Evolutionary conservation across 2,113 vertebrate genomes (phyloP), one percentile per base, ranked within the genome.

Genomic region (Alaudala cheleensis): DNA sequence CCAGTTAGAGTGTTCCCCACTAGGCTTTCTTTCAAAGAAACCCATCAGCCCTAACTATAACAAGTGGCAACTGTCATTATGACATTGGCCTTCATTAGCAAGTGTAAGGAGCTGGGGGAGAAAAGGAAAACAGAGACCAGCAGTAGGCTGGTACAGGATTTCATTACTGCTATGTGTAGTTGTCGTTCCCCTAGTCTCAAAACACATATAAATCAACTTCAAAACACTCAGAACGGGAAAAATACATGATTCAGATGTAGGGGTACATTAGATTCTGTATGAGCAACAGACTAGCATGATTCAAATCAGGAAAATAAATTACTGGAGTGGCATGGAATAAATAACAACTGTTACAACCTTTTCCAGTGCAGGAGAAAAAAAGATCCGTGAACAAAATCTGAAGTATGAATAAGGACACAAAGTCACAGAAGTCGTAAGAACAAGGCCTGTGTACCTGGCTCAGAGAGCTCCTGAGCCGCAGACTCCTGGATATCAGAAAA

Each of bases 21-120:
- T 31, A 65, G 87, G 54, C 73, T 60, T 79, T 57, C 70, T 79
- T 92, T 85, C 58, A 85, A 87, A 87, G 73, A 76, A 93, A 80
- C 18, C 61, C 45, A 77, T 80, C 61, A 82, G 66, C 37, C 34
- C 40, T 54, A 69, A 72, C 71, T 50, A 24, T 50, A 88, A 79
- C 31, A 84, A 91, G 81, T 34, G 34, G 84, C 37, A 91, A 87
- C 2, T 80, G 70, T 13, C 70, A 76, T 47, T 42, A 83, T 34
- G 57, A 34, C 21, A 26, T 7, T 37, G 31, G 74, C 33, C 54
- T 70, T 54, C 71, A 72, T 58, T 54, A 31, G 9, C 45, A 69
- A 1, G 37, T 58, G 28, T 16, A 40, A 88, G 23, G n/a, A 25
- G 28, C 6, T 17, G 31, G 25, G 7, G 34, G 37, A 92, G 42